Base-by-base conservation (phyloP, 1,140 invertebrate species). In the Scaptomyza graminum region DNA sequence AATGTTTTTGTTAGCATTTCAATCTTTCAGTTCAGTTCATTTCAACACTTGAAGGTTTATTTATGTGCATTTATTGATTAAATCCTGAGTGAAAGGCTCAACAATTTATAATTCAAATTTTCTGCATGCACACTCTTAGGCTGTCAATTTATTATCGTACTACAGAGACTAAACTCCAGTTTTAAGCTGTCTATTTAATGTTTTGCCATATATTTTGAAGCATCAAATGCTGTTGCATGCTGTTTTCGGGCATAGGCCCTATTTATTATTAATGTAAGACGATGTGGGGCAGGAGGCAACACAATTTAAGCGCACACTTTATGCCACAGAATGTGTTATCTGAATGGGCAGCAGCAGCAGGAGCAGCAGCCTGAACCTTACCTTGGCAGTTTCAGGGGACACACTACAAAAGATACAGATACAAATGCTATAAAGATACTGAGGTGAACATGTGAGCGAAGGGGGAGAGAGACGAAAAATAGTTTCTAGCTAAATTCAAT, bases 301-400 rank as follows among this genome's bases (percentile, higher is more conserved):
- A 62, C 54, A 70, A 82, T 78, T 87, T 69, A 87, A 85, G 82
- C 81, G 64, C 64, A 64, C 80, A 76, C 76, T 84, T 84, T 79
- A 84, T 84, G 68, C 73, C 54, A 62, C 70, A 61, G 59, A 49
- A 70, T 64, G 62, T 67, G 80, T 79, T 84, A 84, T 84, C 80
- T 74, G 55, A 41, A 43, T 61, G 62, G 62, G 47, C 54, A 65
- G 57, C 34, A 41, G 37, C 37, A 39, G 37, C 37, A 41, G 37
- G 1, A 39, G 11, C 3, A 5, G 37, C n/a, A n/a, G 37, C 12
- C 12, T 3, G 12, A 5, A 18, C 37, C 37, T 55, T 41, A 28
- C 18, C 49, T 54, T 50, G 44, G 28, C 56, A 61, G 56, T 34
- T 25, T 25, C n/a, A 16, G 56, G 51, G 51, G 31, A 34, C 31